phyloP scores from a whole-genome alignment of 1,140 invertebrate species.

The Leucophenga varia region DNA sequence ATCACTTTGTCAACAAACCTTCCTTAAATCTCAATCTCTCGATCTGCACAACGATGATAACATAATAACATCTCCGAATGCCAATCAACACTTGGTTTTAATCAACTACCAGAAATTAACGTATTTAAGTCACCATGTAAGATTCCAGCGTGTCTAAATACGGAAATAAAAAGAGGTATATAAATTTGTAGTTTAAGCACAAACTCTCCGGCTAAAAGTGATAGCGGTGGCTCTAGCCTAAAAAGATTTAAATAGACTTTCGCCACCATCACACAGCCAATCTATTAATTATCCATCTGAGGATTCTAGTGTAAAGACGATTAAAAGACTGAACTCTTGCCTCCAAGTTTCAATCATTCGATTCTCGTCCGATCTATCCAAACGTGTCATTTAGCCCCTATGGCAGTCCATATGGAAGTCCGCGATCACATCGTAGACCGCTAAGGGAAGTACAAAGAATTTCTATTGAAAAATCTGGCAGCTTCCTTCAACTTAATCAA shows the following conservation, averaged over 20 bases:
- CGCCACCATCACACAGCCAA: no score
- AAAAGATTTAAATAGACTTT: no score
- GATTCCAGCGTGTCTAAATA: slow-evolving; percentile 1
- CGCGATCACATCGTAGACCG: slow-evolving; percentile 67
- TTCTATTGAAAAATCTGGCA: slow-evolving; percentile 81
- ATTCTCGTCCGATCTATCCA: slow-evolving; percentile 68
- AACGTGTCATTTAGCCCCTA: slow-evolving; percentile 76
- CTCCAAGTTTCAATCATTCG: slow-evolving; percentile 34
- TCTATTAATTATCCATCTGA: no score
- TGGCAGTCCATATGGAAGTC: slow-evolving; percentile 70
- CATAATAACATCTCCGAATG: no score
- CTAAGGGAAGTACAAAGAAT: slow-evolving; percentile 79
- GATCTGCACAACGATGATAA: slow-evolving; percentile 20
- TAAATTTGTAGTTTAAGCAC: no score
- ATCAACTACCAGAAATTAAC: slow-evolving; percentile 18
- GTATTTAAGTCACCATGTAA: slow-evolving; percentile 13
- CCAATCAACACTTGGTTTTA: slow-evolving; percentile 3
- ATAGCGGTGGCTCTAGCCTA: no score
- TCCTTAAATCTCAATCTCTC: slow-evolving; percentile 26
- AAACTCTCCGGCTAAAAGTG: no score
- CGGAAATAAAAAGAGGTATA: not conserved
- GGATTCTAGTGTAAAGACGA: no score
- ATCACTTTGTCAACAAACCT: slow-evolving; percentile 1
- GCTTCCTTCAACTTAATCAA: slow-evolving; percentile 91
- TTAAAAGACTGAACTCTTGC: not conserved